Percentiles rank a stretch among this genome's conserved stretches.
These are phyloP conservation scores for Mergus octosetaceus DNA, from an alignment of 2,797 vertebrate species.

Conservation along the genomic window DNA sequence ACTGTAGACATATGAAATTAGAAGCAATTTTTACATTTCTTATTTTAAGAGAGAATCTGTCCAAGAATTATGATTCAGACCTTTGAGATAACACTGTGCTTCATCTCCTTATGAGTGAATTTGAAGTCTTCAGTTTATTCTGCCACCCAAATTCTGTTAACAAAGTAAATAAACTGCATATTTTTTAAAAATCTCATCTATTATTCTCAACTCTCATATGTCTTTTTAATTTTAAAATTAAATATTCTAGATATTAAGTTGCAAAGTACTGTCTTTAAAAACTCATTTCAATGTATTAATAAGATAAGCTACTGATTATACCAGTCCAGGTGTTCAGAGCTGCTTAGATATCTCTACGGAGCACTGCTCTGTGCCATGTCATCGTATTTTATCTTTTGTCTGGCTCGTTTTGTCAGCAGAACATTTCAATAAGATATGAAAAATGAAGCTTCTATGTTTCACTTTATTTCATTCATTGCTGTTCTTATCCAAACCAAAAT, in stretches of 20 bases:
- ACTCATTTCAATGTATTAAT: constrained; percentile 22
- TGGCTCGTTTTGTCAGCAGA: constrained; percentile 24
- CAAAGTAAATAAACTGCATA: not conserved
- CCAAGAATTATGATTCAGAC: not conserved
- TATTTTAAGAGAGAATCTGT: constrained; percentile 9
- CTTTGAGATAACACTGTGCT: not conserved
- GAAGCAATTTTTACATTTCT: not conserved
- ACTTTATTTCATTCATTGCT: constrained; percentile 35
- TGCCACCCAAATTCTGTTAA: constrained; percentile 15
- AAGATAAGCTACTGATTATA: constrained; percentile 33
- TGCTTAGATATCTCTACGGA: constrained; percentile 30
- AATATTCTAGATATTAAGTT: constrained; percentile 23
- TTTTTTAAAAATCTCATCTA: not conserved
- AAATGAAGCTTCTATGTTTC: not conserved
- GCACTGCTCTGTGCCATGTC: not conserved
- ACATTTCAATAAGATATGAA: not conserved
- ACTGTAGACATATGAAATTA: not conserved
- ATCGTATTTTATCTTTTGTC: constrained; percentile 31
- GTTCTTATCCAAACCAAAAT: not conserved
- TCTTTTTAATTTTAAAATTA: constrained; percentile 45
- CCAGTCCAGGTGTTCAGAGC: constrained; percentile 44
- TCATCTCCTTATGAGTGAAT: not conserved
- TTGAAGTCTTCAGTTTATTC: constrained; percentile 13
- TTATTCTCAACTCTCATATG: not conserved
- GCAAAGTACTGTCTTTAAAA: constrained; percentile 24